phyloP scores from a whole-genome alignment of 2,888 invertebrate genomes.

The Synergus umbraculus region DNA sequence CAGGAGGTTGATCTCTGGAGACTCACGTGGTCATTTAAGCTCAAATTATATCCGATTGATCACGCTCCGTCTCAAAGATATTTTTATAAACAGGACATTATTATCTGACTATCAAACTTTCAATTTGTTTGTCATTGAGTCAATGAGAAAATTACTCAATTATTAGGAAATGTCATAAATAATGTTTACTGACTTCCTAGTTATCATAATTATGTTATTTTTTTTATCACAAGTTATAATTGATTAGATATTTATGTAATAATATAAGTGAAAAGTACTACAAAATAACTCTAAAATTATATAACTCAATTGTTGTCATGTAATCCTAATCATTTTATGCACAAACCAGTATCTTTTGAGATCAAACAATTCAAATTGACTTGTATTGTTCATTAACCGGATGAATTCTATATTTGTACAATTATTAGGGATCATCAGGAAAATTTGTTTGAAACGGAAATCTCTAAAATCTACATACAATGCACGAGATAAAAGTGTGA shows the following conservation, averaged over 20 bases:
- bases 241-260: background rate
- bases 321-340: background rate
- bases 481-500: background rate
- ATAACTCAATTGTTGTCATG: slow-evolving; percentile 25
- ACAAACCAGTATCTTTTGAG: slow-evolving; percentile 12
- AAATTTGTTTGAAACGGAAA: slow-evolving; percentile 9
- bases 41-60: background rate
- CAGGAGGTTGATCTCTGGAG: background rate
- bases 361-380: slow-evolving; percentile 18
- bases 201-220: background rate
- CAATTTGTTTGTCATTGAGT: slow-evolving; percentile 5
- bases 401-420: slow-evolving; percentile 51
- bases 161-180: background rate
- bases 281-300: slow-evolving; percentile 5
- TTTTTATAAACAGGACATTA: slow-evolving; percentile 10
- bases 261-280: background rate
- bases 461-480: slow-evolving; percentile 11
- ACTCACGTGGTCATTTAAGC: background rate
- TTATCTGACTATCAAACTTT: background rate
- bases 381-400: slow-evolving; percentile 30
- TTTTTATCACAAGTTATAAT: background rate
- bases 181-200: background rate
- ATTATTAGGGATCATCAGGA: slow-evolving; percentile 16
- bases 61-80: background rate
- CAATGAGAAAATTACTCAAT: background rate